Conservation (phyloP, 2,888 invertebrate species). For the Ophion ventricosus region DNA sequence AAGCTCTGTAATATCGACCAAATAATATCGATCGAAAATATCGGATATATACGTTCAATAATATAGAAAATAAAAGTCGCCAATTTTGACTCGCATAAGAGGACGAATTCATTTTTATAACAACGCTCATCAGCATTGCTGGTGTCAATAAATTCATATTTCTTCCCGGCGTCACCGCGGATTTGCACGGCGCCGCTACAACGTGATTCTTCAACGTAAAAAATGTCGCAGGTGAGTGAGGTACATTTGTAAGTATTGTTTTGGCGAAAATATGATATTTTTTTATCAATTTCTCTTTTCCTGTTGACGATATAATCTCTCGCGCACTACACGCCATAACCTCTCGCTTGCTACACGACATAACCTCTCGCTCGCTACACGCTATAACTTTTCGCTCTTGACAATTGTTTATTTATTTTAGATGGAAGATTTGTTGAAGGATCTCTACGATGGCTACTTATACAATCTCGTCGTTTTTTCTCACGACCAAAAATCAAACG, state of each 20-base stretch:
- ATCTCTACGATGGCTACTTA: constrained; percentile 12
- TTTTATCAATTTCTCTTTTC: constrained; percentile 12
- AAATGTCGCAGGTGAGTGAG: constrained; percentile 23
- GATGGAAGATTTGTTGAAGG: constrained; percentile 21
- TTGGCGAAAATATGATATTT: constrained; percentile 22
- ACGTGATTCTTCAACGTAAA: constrained; percentile 22
- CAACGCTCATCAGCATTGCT: constrained; percentile 19
- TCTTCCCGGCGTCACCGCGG: constrained; percentile 19
- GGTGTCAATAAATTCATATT: constrained; percentile 18
- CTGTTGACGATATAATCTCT: constrained; percentile 23
- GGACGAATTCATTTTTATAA: constrained; percentile 18
- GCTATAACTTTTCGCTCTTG: constrained; percentile 20
- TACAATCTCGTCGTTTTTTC: constrained; percentile 12
- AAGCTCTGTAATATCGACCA: constrained; percentile 29
- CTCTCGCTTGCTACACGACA: too few relatives aligned
- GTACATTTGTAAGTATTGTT: constrained; percentile 18
- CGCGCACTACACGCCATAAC: too few relatives aligned
- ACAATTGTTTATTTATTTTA: constrained; percentile 21
- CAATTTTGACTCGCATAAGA: constrained; percentile 16
- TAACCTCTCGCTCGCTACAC: too few relatives aligned
- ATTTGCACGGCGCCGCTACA: constrained; percentile 18
- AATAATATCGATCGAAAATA: too few relatives aligned
- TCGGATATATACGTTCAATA: constrained; percentile 20
- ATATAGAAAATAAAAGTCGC: constrained; percentile 13
- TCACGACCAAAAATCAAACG: neutral